Evolutionary conservation across 2,113 vertebrate genomes (phyloP).

Genomic region (Malurus melanocephalus): DNA sequence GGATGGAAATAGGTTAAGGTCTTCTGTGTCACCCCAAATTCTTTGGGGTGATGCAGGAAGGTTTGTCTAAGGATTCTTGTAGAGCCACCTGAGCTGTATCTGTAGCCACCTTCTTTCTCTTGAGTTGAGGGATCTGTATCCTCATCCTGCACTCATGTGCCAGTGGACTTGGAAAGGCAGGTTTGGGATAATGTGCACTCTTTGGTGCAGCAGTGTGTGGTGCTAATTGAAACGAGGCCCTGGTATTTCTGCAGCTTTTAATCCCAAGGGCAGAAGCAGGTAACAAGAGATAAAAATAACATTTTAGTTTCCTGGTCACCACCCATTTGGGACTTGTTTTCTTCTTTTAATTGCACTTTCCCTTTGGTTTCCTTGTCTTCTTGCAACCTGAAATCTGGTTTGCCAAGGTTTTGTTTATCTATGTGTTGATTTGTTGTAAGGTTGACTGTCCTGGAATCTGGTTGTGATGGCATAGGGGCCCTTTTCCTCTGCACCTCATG

Average conservation of each 20-base stretch:
- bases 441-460: neutral
- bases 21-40: neutral
- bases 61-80: neutral
- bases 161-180: neutral
- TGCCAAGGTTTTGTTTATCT: neutral
- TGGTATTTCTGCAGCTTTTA: neutral
- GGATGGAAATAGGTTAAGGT: neutral
- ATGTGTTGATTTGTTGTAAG: neutral
- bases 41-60: neutral
- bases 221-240: neutral
- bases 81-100: no score
- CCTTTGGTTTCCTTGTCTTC: neutral
- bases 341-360: neutral
- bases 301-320: conserved; percentile 12
- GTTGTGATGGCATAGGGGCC: neutral
- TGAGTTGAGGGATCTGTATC: neutral
- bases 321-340: neutral
- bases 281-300: neutral
- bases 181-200: neutral
- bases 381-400: neutral
- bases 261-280: accelerated
- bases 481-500: neutral
- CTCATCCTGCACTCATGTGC: neutral
- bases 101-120: neutral
- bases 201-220: neutral